Evolutionary conservation across 2,113 vertebrate species (phyloP), one percentile per base, ranked within the genome.

Genomic region (Seriola aureovittata): DNA sequence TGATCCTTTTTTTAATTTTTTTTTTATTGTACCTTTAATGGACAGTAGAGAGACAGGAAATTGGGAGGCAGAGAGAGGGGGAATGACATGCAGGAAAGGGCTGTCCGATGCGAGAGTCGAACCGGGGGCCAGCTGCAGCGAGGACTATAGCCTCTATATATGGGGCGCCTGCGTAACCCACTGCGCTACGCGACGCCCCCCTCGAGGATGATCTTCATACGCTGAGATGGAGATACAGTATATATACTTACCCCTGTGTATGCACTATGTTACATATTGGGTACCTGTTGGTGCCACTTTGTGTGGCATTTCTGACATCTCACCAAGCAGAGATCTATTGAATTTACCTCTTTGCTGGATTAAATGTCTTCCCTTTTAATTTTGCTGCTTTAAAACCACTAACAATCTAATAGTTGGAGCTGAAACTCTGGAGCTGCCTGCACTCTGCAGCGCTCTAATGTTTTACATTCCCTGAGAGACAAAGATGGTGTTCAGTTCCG

Each of bases 361-460:
- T 75, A 81, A 75, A 82, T 85, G 8, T 59, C 64, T n/a, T 72
- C 55, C 29, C 19, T 58, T 79, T 76, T 54, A 75, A 67, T 62
- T 23, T 44, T 16, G 8, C 23, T 71, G 36, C 50, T 70, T 80
- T 48, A 57, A 81, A 80, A 78, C 42, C 58, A 73, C 50, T 32
- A 75, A 84, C 73, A 34, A 78, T 78, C 9, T 68, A 59, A 69
- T 60, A 52, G 50, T 71, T 58, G 3, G 5, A 29, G 40, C 23
- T 64, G 17, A 70, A 58, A 74, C 40, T 62, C 19, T 38, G 36
- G 34, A 76, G 62, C 82, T 52, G 60, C 46, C 17, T 59, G 52
- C 71, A 68, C 23, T 73, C 54, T 42, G 16, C 36, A 70, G 72
- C 72, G 60, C 29, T 83, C 59, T 19, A 71, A 62, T 66, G 29